These are phyloP conservation scores for Mesitornis unicolor DNA, from an alignment of 2,113 vertebrate genomes.

Conservation along the genomic window DNA sequence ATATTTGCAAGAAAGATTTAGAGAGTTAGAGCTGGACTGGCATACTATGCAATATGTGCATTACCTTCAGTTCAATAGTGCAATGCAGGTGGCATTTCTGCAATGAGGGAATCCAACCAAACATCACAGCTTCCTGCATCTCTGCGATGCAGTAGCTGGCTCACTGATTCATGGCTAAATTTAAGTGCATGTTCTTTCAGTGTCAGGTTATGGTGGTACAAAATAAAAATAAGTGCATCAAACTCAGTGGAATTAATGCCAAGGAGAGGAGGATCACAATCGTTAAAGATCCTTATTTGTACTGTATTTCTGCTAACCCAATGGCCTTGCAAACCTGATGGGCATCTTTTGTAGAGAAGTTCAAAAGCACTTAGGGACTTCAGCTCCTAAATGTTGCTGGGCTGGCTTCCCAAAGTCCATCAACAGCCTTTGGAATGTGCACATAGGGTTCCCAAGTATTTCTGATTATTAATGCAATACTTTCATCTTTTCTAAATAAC, in stretches of 20 bases:
- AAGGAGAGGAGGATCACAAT: not conserved
- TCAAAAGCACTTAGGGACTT: not conserved
- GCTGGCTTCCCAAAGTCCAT: constrained; percentile 12
- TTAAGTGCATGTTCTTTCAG: not conserved
- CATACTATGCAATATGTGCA: fast-evolving
- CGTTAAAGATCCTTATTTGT: not conserved
- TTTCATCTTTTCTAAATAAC: not conserved
- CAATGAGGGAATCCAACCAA: not conserved
- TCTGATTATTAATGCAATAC: not conserved
- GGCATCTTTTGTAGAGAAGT: not conserved
- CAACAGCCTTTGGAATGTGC: not conserved
- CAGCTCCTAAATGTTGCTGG: not conserved
- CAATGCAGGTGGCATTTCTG: not conserved
- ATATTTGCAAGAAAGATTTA: not conserved
- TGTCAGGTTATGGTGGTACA: not conserved
- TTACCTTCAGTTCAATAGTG: not conserved
- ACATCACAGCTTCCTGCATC: not conserved
- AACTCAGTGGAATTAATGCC: not conserved
- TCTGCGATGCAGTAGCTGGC: not conserved
- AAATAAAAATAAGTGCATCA: not conserved
- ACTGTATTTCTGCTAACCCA: not conserved
- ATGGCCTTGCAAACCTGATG: not conserved
- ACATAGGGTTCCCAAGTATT: not conserved
- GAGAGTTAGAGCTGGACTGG: not conserved
- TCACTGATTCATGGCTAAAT: not conserved